phyloP scores from a whole-genome alignment of 2,113 vertebrate genomes.

The Lasiurus cinereus region DNA sequence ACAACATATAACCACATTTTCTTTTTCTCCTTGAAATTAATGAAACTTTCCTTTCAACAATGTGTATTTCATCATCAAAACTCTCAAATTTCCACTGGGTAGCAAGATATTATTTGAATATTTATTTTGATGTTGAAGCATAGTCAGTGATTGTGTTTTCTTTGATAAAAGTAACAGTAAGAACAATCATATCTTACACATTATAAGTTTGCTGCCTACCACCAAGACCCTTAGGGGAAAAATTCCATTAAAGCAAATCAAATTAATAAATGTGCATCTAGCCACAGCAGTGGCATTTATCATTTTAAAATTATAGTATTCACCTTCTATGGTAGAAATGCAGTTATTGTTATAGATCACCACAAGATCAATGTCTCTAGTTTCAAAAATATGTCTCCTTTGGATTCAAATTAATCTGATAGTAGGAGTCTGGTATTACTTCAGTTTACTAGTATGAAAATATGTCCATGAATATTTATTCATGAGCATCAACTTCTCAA shows the following conservation, averaged over 20 bases:
- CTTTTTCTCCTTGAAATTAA: constrained; percentile 48
- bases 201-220: constrained; percentile 30
- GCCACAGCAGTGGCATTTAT: constrained; percentile 15
- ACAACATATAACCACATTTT: constrained; percentile 15
- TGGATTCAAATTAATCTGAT: constrained; percentile 68
- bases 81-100: constrained; percentile 41
- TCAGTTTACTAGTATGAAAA: constrained; percentile 67
- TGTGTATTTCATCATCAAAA: constrained; percentile 57
- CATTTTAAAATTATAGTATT: constrained; percentile 63
- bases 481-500: constrained; percentile 56
- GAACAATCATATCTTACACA: constrained; percentile 22
- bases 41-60: constrained; percentile 33
- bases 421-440: constrained; percentile 54
- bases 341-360: constrained; percentile 45
- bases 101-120: constrained; percentile 60
- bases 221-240: background rate
- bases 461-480: constrained; percentile 70
- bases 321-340: constrained; percentile 40
- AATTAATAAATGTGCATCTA: constrained; percentile 59
- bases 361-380: constrained; percentile 46
- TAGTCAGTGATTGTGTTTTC: constrained; percentile 47
- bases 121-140: constrained; percentile 51
- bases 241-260: constrained; percentile 70
- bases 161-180: constrained; percentile 63
- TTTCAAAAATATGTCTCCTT: constrained; percentile 67